These are phyloP conservation scores for Crossocerus cetratus DNA, from an alignment of 2,888 invertebrate genomes.

Conservation along the genomic window DNA sequence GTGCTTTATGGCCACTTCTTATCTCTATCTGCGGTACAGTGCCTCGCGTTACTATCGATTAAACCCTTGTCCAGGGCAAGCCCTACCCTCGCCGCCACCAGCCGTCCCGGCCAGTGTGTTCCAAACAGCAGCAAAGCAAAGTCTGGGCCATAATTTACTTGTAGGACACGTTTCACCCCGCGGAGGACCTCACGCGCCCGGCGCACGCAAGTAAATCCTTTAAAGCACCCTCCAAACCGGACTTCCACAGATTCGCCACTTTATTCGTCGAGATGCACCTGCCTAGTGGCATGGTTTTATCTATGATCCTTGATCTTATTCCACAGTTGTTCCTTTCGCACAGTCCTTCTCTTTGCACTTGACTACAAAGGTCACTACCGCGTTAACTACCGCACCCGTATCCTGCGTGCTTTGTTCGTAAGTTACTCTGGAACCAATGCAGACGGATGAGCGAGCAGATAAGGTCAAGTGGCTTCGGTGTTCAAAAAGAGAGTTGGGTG, in stretches of 20 bases:
- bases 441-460: too few relatives aligned
- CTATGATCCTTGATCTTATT: too few relatives aligned
- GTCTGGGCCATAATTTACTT: slow-evolving; percentile 44
- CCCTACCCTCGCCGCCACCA: slow-evolving; percentile 18
- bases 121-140: slow-evolving; percentile 23
- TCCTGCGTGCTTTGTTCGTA: too few relatives aligned
- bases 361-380: too few relatives aligned
- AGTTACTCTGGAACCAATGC: too few relatives aligned
- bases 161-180: slow-evolving; percentile 34
- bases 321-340: too few relatives aligned
- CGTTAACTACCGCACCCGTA: too few relatives aligned
- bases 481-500: too few relatives aligned
- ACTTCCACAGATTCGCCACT: slow-evolving; percentile 16
- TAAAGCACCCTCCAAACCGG: slow-evolving; percentile 22
- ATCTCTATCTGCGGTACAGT: slow-evolving; percentile 37
- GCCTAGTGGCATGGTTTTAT: too few relatives aligned
- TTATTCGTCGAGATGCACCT: slow-evolving; percentile 1
- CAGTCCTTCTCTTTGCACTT: too few relatives aligned
- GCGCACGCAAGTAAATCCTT: slow-evolving; percentile 39
- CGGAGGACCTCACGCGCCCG: slow-evolving; percentile 26
- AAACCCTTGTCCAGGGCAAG: slow-evolving; percentile 8
- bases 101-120: slow-evolving; percentile 10
- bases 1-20: too few relatives aligned
- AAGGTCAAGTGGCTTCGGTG: too few relatives aligned
- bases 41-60: slow-evolving; percentile 40